Percentiles rank a stretch among this genome's conserved stretches.
Evolutionary conservation across 2,113 vertebrate genomes (phyloP).

Genomic region (Larimichthys crocea): DNA sequence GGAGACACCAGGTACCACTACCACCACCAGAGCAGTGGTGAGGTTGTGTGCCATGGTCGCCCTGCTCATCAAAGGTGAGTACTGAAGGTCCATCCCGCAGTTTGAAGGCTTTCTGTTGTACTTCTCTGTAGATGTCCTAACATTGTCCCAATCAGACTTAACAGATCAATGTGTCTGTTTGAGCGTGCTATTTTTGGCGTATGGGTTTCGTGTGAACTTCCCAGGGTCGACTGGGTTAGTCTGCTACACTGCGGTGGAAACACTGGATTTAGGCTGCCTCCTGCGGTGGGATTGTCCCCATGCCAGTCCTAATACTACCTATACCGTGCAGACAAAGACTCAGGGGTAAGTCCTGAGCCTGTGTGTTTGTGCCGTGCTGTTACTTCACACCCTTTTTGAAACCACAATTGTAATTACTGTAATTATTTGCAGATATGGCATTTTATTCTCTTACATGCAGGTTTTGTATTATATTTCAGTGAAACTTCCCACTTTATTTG

Average conservation of each 20-base stretch:
- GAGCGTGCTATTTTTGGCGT: constrained; percentile 56
- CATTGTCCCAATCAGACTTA: constrained; percentile 55
- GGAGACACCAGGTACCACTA: constrained; percentile 5
- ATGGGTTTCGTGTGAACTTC: constrained; percentile 49
- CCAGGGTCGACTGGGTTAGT: constrained; percentile 70
- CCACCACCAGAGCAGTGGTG: neutral
- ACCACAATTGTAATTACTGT: neutral
- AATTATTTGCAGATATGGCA: neutral
- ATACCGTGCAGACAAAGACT: constrained; percentile 77
- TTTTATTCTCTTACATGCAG: neutral
- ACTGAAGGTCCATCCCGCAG: neutral
- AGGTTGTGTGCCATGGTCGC: constrained; percentile 1
- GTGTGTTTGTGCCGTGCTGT: constrained; percentile 4
- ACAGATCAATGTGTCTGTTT: constrained; percentile 41
- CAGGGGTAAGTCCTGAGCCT: constrained; percentile 70
- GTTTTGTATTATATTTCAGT: neutral
- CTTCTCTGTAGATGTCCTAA: neutral
- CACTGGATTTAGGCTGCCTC: constrained; percentile 77
- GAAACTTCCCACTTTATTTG: neutral
- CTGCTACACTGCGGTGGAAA: constrained; percentile 71
- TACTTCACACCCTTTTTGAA: neutral
- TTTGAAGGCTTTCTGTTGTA: neutral
- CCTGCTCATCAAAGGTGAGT: constrained; percentile 68
- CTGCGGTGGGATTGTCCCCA: constrained; percentile 80
- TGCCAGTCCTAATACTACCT: constrained; percentile 72